Evolutionary conservation across 2,113 vertebrate species (phyloP).

Genomic region (Martes martes): DNA sequence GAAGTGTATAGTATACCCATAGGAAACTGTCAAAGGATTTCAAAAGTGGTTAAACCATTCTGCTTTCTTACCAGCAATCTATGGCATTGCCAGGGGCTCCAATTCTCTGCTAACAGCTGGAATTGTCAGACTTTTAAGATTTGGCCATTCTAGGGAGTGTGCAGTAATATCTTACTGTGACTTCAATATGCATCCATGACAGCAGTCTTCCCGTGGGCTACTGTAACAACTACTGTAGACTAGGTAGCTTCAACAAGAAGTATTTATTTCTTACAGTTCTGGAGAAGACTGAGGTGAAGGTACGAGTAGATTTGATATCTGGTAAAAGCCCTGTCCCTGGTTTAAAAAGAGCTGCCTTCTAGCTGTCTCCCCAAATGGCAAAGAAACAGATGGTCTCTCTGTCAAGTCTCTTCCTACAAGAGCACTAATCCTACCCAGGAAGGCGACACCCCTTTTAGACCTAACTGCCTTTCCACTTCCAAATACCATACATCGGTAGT

Average conservation of each 20-base stretch:
- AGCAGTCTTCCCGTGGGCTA: not conserved
- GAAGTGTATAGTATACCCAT: not conserved
- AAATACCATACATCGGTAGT: not conserved
- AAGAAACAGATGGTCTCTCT: not conserved
- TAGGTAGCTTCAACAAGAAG: not conserved
- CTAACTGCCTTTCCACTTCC: not conserved
- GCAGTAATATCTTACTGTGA: not conserved
- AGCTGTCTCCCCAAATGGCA: not conserved
- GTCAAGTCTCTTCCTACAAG: not conserved
- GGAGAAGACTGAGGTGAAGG: not conserved
- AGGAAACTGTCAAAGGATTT: not conserved
- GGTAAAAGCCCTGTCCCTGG: not conserved
- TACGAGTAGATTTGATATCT: not conserved
- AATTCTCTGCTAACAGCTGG: not conserved
- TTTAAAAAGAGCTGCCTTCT: not conserved
- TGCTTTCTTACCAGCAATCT: not conserved
- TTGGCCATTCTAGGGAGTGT: not conserved
- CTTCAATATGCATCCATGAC: not conserved
- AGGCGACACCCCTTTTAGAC: not conserved
- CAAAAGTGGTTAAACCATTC: not conserved
- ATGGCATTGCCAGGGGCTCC: not conserved
- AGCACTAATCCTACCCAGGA: not conserved
- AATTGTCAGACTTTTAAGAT: not conserved
- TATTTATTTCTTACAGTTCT: not conserved
- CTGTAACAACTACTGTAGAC: not conserved